Base-by-base conservation (phyloP, 1,140 invertebrate species). In the Camponotus pennsylvanicus region DNA sequence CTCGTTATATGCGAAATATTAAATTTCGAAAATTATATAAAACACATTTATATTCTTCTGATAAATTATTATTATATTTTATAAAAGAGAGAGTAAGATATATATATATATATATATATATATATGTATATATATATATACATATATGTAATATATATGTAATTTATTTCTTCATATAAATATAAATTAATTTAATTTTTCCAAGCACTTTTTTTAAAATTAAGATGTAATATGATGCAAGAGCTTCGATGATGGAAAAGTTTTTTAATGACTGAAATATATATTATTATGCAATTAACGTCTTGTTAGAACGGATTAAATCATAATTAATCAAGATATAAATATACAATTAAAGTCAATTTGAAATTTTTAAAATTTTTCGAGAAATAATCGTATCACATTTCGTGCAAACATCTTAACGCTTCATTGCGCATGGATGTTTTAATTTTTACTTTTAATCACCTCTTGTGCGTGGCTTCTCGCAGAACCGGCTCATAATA, bases 381-480 rank as follows among this genome's bases (percentile, higher is more conserved):
- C 45, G 45, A 13, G 4, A 75, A 6, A 75, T 2, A 32, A 77
- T 6, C 9, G 18, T 64, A 37, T 52, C 49, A 32, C 4, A 76
- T 61, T 61, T 52, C 27, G 18, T 66, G n/a, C n/a, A n/a, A 66
- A 64, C 18, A 45, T 8, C 21, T 77, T 11, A 63, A 77, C 32
- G n/a, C 21, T n/a, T 75, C 34, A 59, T 8, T 55, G 55, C 27
- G 27, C 57, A 18, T 45, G 40, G 32, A 64, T n/a, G 40, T 64
- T 77, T 63, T 34, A 78, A 78, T 78, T 78, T 11, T 66, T 21
- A 78, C n/a, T 66, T 78, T 78, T 78, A 78, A 78, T 78, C 45
- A 66, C 37, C 18, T 49, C 42, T 34, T 32, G 21, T 59, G 27
- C 21, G 27, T 78, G n/a, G 13, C n/a, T 52, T 34, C 27, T 27